These are phyloP conservation scores for Phortica variegata DNA, from an alignment of 1,140 invertebrate species.

Conservation along the genomic window DNA sequence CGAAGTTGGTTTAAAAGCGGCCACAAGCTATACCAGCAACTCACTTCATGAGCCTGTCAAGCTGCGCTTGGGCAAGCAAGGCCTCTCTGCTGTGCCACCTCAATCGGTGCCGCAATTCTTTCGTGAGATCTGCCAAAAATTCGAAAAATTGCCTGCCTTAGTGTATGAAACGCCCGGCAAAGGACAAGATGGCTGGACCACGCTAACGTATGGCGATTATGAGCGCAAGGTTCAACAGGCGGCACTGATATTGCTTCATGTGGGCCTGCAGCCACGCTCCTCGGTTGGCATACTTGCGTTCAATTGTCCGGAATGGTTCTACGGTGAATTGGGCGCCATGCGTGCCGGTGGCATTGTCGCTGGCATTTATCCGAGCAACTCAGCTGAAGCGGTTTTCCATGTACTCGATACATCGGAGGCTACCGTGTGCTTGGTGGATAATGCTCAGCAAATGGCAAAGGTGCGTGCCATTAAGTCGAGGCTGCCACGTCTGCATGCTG, in stretches of 20 bases:
- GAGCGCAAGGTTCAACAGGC: constrained; percentile 68
- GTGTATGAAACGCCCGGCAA: constrained; percentile 59
- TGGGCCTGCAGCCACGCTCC: constrained; percentile 77
- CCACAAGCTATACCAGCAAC: constrained; percentile 32
- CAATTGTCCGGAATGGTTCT: constrained; percentile 89
- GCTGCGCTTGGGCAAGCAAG: constrained; percentile 14
- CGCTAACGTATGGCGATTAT: constrained; percentile 79
- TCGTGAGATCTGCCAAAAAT: constrained; percentile 56
- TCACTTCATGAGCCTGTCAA: constrained; percentile 39
- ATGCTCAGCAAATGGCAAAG: constrained; percentile 83
- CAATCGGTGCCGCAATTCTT: constrained; percentile 35
- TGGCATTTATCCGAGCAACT: constrained; percentile 91
- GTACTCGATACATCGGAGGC: constrained; percentile 72
- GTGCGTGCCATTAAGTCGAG: constrained; percentile 69
- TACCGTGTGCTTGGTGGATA: constrained; percentile 86
- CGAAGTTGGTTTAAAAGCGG: constrained; percentile 25
- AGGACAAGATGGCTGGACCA: constrained; percentile 57
- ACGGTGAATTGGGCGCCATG: constrained; percentile 78
- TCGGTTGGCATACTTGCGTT: constrained; percentile 86
- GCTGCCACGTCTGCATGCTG: constrained; percentile 75
- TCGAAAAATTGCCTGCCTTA: constrained; percentile 68
- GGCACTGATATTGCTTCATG: constrained; percentile 82
- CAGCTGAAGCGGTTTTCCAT: constrained; percentile 77
- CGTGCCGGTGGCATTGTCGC: constrained; percentile 86
- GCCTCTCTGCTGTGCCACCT: constrained; percentile 2